These are phyloP conservation scores for Rhagonycha lutea DNA, from an alignment of 2,888 invertebrate genomes.

Conservation along the genomic window DNA sequence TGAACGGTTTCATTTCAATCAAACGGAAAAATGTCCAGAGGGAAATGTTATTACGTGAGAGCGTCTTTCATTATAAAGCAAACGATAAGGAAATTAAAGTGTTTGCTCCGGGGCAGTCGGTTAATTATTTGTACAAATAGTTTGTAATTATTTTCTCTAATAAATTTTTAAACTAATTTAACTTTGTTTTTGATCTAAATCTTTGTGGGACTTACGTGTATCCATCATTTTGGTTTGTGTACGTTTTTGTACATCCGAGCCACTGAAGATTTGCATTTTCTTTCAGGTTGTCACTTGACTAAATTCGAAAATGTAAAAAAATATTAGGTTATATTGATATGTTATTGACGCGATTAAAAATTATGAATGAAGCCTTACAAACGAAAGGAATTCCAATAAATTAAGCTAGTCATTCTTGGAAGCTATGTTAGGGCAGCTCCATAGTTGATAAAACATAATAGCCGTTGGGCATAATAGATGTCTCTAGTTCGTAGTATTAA, in stretches of 20 bases:
- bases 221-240: background rate
- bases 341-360: background rate
- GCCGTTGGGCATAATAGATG: too few species aligned
- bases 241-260: background rate
- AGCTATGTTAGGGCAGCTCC: too few species aligned
- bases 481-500: too few species aligned
- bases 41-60: constrained; percentile 21
- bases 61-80: constrained; percentile 68
- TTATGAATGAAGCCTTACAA: too few species aligned
- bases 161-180: background rate
- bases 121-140: constrained; percentile 41
- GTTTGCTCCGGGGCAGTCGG: constrained; percentile 68
- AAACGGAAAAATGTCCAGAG: constrained; percentile 46
- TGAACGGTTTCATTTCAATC: constrained; percentile 70
- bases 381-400: too few species aligned
- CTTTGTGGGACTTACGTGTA: background rate
- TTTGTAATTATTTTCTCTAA: background rate
- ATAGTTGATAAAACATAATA: too few species aligned
- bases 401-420: too few species aligned
- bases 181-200: background rate
- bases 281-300: background rate
- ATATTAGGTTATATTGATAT: background rate
- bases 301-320: background rate
- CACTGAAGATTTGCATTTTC: background rate
- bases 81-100: constrained; percentile 76